Conservation (phyloP, 2,888 invertebrate genomes). For the Eupithecia pulchellata region DNA sequence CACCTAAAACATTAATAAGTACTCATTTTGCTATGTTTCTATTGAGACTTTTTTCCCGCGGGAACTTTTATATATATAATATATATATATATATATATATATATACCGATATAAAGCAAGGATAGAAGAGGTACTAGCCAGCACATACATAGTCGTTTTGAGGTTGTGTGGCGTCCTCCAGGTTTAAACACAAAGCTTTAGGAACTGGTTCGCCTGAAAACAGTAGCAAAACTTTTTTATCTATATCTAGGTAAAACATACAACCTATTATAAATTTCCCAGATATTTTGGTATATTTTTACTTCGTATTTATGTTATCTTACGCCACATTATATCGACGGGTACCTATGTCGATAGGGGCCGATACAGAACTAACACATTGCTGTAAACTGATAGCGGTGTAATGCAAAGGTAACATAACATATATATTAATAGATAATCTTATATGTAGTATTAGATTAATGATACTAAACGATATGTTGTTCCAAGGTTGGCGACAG, state of each 20-base stretch:
- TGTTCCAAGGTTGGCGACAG: constrained; percentile 44
- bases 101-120: constrained; percentile 19
- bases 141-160: constrained; percentile 1
- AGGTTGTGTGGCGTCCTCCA: neutral
- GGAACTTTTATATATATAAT: too few species aligned
- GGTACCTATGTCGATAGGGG: constrained; percentile 63
- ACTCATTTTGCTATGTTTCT: neutral
- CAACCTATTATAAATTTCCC: neutral
- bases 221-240: neutral
- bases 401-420: constrained; percentile 75
- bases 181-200: neutral
- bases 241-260: neutral
- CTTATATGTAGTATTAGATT: constrained; percentile 78
- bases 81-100: too few species aligned
- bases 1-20: neutral
- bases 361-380: constrained; percentile 67
- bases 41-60: neutral
- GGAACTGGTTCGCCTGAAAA: neutral
- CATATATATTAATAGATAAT: constrained; percentile 80
- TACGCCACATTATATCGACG: constrained; percentile 54
- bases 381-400: constrained; percentile 80
- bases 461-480: constrained; percentile 63
- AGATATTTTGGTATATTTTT: neutral
- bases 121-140: constrained; percentile 16
- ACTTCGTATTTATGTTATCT: constrained; percentile 48